Percentiles rank a stretch among this genome's conserved stretches.
These are phyloP conservation scores for Lomographa bimaculata DNA, from an alignment of 2,888 invertebrate genomes.

Conservation along the genomic window DNA sequence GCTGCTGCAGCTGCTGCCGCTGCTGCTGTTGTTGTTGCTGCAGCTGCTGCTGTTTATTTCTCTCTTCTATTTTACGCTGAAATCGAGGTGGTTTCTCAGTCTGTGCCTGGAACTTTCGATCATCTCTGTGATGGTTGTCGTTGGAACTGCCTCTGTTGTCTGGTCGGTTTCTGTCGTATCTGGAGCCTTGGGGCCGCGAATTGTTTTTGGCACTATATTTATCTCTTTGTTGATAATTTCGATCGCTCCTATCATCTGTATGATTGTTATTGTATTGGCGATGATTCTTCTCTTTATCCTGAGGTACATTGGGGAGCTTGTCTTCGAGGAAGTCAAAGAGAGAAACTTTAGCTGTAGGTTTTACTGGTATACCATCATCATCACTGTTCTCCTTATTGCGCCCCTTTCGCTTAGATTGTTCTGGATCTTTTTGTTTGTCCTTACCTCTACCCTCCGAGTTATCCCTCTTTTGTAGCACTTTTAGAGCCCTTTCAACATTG, in stretches of 20 bases:
- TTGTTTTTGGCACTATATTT: constrained; percentile 61
- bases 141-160: constrained; percentile 65
- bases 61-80: constrained; percentile 81
- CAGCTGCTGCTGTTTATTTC: constrained; percentile 64
- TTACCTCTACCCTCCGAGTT: constrained; percentile 73
- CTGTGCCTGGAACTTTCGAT: constrained; percentile 69
- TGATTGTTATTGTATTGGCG: constrained; percentile 51
- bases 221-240: constrained; percentile 59
- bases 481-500: constrained; percentile 89
- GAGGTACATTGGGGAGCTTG: constrained; percentile 86
- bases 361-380: constrained; percentile 84
- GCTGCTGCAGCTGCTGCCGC: constrained; percentile 44
- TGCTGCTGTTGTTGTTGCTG: constrained; percentile 48
- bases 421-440: constrained; percentile 69
- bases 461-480: constrained; percentile 84
- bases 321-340: constrained; percentile 93
- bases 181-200: constrained; percentile 56
- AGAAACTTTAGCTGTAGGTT: constrained; percentile 91
- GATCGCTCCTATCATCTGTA: constrained; percentile 61
- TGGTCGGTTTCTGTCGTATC: constrained; percentile 60
- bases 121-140: constrained; percentile 65
- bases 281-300: constrained; percentile 68
- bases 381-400: constrained; percentile 76
- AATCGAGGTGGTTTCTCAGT: constrained; percentile 85
- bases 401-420: constrained; percentile 72